Evolutionary conservation across 2,113 vertebrate species (phyloP).

Genomic region (Aphelocoma coerulescens): DNA sequence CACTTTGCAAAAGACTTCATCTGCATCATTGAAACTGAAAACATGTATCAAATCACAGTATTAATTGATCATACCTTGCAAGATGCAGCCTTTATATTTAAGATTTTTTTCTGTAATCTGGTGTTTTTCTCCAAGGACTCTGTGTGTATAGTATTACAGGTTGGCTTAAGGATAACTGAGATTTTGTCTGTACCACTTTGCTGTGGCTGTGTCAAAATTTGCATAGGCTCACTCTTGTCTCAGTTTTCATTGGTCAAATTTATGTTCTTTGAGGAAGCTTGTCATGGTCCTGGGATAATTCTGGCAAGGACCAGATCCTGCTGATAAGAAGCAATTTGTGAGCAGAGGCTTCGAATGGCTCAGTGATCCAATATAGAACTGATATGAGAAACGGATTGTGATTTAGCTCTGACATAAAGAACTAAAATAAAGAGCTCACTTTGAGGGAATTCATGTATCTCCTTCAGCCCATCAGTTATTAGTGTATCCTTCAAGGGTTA

Average conservation of each 20-base stretch:
- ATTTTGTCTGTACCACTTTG: neutral
- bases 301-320: neutral
- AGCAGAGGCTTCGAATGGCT: neutral
- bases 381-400: neutral
- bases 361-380: neutral
- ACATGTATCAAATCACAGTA: fast-evolving
- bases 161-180: neutral
- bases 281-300: neutral
- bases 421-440: neutral
- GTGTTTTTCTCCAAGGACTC: neutral
- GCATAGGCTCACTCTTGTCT: neutral
- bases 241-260: neutral
- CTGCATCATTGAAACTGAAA: neutral
- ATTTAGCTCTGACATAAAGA: neutral
- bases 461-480: neutral
- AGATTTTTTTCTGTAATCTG: neutral
- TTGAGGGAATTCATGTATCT: neutral
- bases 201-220: neutral
- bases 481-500: neutral
- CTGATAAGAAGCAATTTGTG: neutral
- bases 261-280: neutral
- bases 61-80: neutral
- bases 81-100: neutral
- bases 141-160: neutral
- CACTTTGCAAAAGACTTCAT: neutral